phyloP scores from a whole-genome alignment of 2,797 vertebrate species.

The Amblyopsis hoosieri region DNA sequence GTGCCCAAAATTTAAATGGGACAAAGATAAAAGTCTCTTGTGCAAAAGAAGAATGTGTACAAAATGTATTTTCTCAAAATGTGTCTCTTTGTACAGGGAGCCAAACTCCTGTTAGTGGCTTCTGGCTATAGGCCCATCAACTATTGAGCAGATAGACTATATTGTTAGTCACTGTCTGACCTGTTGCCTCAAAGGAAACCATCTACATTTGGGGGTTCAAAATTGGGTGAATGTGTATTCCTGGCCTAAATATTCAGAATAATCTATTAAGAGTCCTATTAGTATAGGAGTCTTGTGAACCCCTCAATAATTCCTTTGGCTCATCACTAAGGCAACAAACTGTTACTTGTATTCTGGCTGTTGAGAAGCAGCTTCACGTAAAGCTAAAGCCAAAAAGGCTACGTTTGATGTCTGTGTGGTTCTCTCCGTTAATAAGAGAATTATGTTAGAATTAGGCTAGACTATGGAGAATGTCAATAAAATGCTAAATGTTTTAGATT shows the following conservation, averaged over 20 bases:
- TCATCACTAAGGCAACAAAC: conserved; percentile 65
- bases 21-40: conserved; percentile 79
- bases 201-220: conserved; percentile 54
- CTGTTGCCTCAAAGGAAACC: conserved; percentile 30
- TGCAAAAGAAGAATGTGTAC: conserved; percentile 73
- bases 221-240: conserved; percentile 31
- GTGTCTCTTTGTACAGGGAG: conserved; percentile 59
- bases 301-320: conserved; percentile 43
- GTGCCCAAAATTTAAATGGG: conserved; percentile 82
- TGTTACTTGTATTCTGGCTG: neutral
- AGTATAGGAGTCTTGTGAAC: conserved; percentile 36
- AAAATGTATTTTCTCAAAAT: conserved; percentile 76
- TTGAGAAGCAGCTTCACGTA: neutral
- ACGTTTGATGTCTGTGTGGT: no score
- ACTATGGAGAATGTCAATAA: no score
- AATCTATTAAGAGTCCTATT: conserved; percentile 23
- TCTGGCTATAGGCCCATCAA: conserved; percentile 38
- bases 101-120: conserved; percentile 48
- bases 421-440: no score
- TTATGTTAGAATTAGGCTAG: no score
- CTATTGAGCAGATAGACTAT: conserved; percentile 43
- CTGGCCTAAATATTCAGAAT: conserved; percentile 22
- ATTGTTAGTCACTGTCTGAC: conserved; percentile 38
- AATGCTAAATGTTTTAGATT: no score
- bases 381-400: no score